These are phyloP conservation scores for Griposia aprilina DNA, from an alignment of 2,888 invertebrate genomes.

Conservation along the genomic window DNA sequence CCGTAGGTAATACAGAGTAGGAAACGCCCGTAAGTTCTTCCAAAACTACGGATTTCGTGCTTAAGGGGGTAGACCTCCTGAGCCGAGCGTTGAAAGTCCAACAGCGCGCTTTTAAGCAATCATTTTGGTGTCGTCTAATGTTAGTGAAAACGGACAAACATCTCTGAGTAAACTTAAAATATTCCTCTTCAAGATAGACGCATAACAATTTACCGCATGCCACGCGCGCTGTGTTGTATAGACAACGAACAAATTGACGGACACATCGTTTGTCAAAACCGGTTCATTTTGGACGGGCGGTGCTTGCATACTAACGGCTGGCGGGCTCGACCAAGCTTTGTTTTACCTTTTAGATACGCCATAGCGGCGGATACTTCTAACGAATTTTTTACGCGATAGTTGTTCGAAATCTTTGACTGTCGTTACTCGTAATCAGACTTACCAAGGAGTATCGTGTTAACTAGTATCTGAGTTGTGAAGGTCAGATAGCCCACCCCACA, in stretches of 20 bases:
- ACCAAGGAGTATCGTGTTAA: background rate
- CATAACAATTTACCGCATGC: background rate
- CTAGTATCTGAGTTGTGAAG: background rate
- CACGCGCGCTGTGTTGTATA: slow-evolving; percentile 1
- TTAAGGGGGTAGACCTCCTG: background rate
- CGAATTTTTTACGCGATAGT: background rate
- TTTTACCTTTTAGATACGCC: slow-evolving; percentile 8
- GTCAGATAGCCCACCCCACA: background rate
- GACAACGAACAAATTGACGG: slow-evolving; percentile 46
- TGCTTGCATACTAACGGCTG: slow-evolving; percentile 8
- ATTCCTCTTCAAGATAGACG: background rate
- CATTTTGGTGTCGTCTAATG: background rate
- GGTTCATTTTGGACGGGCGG: slow-evolving; percentile 31
- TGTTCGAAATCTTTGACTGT: background rate
- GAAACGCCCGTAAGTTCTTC: background rate
- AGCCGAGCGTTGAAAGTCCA: background rate
- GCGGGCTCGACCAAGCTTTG: background rate
- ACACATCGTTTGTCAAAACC: slow-evolving; percentile 46
- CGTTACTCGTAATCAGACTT: background rate
- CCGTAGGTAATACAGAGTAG: background rate
- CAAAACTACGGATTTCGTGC: background rate
- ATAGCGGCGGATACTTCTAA: too few species aligned
- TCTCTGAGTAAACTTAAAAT: background rate
- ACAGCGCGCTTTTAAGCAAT: background rate
- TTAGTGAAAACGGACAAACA: background rate